Conservation (phyloP, 2,113 vertebrate genomes). For the Picathartes gymnocephalus region DNA sequence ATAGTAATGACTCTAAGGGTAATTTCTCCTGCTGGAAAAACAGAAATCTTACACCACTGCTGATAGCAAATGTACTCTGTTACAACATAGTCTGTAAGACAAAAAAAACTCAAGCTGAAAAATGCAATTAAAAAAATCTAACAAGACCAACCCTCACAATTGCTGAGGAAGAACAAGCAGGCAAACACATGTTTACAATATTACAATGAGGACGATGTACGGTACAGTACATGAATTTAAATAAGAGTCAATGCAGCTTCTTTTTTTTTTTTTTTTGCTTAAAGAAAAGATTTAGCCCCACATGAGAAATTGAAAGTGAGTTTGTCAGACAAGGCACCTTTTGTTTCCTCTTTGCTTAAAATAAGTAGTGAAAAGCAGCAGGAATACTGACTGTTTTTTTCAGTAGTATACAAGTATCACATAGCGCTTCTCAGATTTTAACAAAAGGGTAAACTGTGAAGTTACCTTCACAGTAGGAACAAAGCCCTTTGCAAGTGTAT, state of each 20-base stretch:
- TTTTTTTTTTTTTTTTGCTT: not conserved
- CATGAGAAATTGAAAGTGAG: not conserved
- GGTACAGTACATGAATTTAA: not conserved
- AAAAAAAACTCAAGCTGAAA: not conserved
- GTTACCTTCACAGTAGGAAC: not conserved
- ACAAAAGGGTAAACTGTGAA: not conserved
- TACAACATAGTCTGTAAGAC: not conserved
- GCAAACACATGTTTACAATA: not conserved
- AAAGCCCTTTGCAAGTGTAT: not conserved
- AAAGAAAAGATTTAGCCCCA: not conserved
- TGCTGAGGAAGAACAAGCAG: not conserved
- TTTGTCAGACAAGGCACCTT: not conserved
- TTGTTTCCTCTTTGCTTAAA: slow-evolving; percentile 10
- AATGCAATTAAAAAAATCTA: not conserved
- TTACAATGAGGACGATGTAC: not conserved
- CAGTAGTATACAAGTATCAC: not conserved
- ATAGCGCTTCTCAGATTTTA: not conserved
- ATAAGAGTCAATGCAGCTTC: not conserved
- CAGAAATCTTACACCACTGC: not conserved
- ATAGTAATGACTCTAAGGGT: not conserved
- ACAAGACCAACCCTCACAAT: not conserved
- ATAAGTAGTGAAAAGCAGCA: not conserved
- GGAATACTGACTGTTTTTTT: not conserved
- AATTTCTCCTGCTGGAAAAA: not conserved
- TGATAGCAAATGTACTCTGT: not conserved